A percentile compares a stretch with the other conserved stretches of the same genome.
phyloP scores from a whole-genome alignment of 2,797 vertebrate genomes.

The Chaenodraco wilsoni region DNA sequence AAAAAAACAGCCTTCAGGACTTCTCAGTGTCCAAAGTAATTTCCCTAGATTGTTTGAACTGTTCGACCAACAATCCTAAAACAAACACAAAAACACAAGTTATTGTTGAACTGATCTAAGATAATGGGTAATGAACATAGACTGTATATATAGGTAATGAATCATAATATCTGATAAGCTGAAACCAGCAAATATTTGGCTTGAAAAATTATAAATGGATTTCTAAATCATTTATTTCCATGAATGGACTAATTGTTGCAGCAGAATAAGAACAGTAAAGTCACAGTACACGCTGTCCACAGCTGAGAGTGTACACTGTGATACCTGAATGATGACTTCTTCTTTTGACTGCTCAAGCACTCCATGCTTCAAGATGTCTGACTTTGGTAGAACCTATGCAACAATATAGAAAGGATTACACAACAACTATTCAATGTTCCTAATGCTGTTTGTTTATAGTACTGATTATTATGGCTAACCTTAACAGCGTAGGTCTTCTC shows the following conservation, averaged over 20 bases:
- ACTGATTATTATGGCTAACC: conserved; percentile 67
- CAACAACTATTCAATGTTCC: background rate
- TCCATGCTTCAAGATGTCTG: conserved; percentile 85
- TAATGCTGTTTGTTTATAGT: background rate
- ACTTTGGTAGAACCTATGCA: conserved; percentile 87
- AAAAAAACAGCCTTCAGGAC: background rate
- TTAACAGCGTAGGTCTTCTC: conserved; percentile 88
- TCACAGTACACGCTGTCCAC: background rate
- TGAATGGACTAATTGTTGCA: background rate
- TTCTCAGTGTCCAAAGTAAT: background rate
- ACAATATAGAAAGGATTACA: background rate
- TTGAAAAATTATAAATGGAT: background rate
- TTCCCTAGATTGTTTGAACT: background rate
- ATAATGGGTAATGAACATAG: background rate
- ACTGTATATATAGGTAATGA: no score
- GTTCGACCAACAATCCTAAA: background rate
- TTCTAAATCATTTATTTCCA: background rate
- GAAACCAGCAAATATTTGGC: background rate
- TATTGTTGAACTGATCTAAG: background rate
- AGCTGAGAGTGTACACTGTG: background rate
- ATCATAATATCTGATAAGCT: background rate
- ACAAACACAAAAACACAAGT: background rate
- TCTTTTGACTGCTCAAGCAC: conserved; percentile 90
- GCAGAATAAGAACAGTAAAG: background rate
- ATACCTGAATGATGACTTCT: conserved; percentile 90